A percentile compares a stretch with the other conserved stretches of the same genome.
These are phyloP conservation scores for Archips crataeganus DNA, from an alignment of 2,888 invertebrate genomes.

Conservation along the genomic window DNA sequence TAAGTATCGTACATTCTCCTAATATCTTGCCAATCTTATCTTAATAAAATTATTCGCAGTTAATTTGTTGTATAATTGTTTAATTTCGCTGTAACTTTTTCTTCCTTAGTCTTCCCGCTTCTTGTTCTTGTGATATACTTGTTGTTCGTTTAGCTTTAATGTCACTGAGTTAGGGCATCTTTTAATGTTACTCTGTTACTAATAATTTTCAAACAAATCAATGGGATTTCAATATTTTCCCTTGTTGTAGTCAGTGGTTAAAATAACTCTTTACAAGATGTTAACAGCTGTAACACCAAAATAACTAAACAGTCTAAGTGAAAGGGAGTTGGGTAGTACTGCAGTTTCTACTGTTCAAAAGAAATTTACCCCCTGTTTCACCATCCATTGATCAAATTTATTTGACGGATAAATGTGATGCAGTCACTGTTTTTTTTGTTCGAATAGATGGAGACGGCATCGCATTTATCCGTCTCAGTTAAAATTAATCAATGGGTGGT, in stretches of 20 bases:
- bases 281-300: slow-evolving; percentile 20
- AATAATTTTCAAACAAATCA: slow-evolving; percentile 11
- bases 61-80: slow-evolving; percentile 22
- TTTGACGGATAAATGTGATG: no score
- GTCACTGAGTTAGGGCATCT: not conserved
- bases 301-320: slow-evolving; percentile 5
- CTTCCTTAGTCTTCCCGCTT: slow-evolving; percentile 27
- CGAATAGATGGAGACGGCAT: no score
- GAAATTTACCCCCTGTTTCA: not conserved
- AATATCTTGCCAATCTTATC: slow-evolving; percentile 32
- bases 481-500: no score
- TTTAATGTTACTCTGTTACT: slow-evolving; percentile 18
- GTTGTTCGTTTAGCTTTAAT: slow-evolving; percentile 39
- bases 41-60: slow-evolving; percentile 15
- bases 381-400: no score
- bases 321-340: not conserved
- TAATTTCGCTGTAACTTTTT: slow-evolving; percentile 16
- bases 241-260: slow-evolving; percentile 15
- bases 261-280: not conserved
- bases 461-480: no score
- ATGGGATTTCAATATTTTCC: slow-evolving; percentile 3
- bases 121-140: slow-evolving; percentile 39
- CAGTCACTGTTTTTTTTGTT: no score
- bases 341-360: not conserved
- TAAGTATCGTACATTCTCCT: not conserved